phyloP scores from a whole-genome alignment of 2,888 invertebrate genomes.

The Nowickia ferox region DNA sequence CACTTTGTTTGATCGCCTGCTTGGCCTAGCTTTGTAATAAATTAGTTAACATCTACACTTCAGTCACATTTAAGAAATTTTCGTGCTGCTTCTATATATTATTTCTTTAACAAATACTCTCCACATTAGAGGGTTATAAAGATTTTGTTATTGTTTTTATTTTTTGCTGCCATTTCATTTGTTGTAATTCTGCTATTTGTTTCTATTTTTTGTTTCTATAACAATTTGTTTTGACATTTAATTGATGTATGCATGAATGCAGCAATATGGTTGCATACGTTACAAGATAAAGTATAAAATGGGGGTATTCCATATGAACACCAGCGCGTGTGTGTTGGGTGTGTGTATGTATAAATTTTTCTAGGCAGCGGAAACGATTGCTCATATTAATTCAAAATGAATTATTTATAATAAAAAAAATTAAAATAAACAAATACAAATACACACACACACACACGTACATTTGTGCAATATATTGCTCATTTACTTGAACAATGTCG shows the following conservation, averaged over 20 bases:
- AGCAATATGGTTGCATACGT: slow-evolving; percentile 55
- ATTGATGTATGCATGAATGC: slow-evolving; percentile 71
- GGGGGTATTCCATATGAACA: slow-evolving; percentile 47
- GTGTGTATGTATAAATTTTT: slow-evolving; percentile 33
- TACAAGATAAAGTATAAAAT: slow-evolving; percentile 41
- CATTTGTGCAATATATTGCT: background rate
- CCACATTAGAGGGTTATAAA: slow-evolving; percentile 40
- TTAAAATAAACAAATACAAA: slow-evolving; percentile 24
- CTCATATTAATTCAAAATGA: slow-evolving; percentile 65
- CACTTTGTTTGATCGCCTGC: background rate
- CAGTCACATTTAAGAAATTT: slow-evolving; percentile 20
- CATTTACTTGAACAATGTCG: too few relatives aligned
- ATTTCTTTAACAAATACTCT: background rate
- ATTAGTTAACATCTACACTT: slow-evolving; percentile 34
- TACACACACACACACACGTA: background rate
- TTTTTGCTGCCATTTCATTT: background rate
- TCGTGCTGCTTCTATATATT: background rate
- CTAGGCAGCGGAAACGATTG: slow-evolving; percentile 67
- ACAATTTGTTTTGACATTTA: slow-evolving; percentile 72
- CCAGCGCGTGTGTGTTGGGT: slow-evolving; percentile 3
- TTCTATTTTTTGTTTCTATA: slow-evolving; percentile 27
- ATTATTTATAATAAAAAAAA: slow-evolving; percentile 65
- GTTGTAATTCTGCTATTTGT: slow-evolving; percentile 4
- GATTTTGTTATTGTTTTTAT: slow-evolving; percentile 37
- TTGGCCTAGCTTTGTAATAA: slow-evolving; percentile 17